These are phyloP conservation scores for Dicrurus megarhynchus DNA, from an alignment of 2,113 vertebrate genomes.

Conservation along the genomic window DNA sequence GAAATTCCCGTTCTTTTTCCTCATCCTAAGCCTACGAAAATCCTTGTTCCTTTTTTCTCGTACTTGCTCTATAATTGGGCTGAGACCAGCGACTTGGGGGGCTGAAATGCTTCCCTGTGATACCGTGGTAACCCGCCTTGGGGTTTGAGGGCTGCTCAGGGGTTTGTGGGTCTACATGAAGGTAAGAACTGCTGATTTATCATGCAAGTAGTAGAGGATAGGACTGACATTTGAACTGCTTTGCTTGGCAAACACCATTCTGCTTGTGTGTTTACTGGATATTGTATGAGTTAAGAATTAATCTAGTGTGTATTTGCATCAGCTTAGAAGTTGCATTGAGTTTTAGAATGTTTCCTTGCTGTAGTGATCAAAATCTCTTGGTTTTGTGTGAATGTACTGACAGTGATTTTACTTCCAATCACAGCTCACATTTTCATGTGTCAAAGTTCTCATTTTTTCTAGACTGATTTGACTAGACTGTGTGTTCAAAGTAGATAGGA, in stretches of 20 bases:
- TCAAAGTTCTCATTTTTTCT: background rate
- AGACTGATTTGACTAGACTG: background rate
- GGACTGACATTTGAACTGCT: background rate
- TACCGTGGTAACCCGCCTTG: background rate
- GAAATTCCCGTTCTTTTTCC: too few species aligned
- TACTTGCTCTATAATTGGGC: accelerated
- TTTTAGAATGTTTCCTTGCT: background rate
- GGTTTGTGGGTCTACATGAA: accelerated
- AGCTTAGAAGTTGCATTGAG: background rate
- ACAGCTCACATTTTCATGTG: background rate
- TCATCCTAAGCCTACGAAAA: accelerated
- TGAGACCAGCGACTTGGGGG: background rate
- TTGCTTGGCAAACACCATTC: background rate
- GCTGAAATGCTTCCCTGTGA: too few species aligned
- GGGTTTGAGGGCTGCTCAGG: background rate
- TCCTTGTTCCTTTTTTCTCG: too few species aligned
- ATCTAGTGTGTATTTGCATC: background rate
- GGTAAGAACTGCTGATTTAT: background rate
- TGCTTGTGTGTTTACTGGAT: background rate
- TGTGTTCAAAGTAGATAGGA: background rate
- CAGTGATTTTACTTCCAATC: background rate
- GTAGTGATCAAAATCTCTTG: background rate
- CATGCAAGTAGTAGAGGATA: accelerated
- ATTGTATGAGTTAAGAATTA: background rate
- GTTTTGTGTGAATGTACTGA: background rate